These are phyloP conservation scores for Congeria kusceri DNA, from an alignment of 2,888 invertebrate species.

Conservation along the genomic window DNA sequence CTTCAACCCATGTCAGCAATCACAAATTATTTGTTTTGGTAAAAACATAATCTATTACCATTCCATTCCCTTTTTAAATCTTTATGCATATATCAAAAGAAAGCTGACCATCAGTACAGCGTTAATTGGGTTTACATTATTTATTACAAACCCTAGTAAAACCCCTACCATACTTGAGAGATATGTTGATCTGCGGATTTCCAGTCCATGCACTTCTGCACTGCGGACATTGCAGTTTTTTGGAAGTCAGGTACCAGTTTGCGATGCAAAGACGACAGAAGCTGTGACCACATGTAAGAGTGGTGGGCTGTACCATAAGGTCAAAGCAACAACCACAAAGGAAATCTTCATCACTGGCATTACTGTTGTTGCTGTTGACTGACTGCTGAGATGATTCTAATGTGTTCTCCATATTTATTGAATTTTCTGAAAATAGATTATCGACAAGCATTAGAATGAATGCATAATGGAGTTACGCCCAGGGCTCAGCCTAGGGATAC, in stretches of 20 bases:
- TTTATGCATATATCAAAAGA: no score
- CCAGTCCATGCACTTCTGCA: slow-evolving; percentile 79
- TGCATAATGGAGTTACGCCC: no score
- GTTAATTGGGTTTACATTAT: no score
- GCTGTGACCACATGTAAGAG: slow-evolving; percentile 81
- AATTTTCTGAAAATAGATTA: no score
- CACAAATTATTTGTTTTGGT: no score
- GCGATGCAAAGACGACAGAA: slow-evolving; percentile 82
- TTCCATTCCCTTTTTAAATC: no score
- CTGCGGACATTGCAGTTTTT: slow-evolving; percentile 77
- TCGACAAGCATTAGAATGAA: no score
- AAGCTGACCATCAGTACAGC: no score
- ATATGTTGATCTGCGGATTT: slow-evolving; percentile 76
- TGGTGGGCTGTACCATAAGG: slow-evolving; percentile 79
- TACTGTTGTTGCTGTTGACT: slow-evolving; percentile 1
- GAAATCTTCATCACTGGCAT: slow-evolving; percentile 63
- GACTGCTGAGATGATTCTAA: neutral
- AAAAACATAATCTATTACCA: no score
- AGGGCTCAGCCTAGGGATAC: no score
- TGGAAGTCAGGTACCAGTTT: slow-evolving; percentile 76
- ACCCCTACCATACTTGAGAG: slow-evolving; percentile 75
- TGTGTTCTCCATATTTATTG: neutral
- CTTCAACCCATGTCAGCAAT: no score
- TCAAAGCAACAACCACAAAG: slow-evolving; percentile 78
- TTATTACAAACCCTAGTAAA: no score